A percentile compares a stretch with the other conserved stretches of the same genome.
Evolutionary conservation across 2,113 vertebrate genomes (phyloP).

Genomic region (Phrynocephalus versicolor): DNA sequence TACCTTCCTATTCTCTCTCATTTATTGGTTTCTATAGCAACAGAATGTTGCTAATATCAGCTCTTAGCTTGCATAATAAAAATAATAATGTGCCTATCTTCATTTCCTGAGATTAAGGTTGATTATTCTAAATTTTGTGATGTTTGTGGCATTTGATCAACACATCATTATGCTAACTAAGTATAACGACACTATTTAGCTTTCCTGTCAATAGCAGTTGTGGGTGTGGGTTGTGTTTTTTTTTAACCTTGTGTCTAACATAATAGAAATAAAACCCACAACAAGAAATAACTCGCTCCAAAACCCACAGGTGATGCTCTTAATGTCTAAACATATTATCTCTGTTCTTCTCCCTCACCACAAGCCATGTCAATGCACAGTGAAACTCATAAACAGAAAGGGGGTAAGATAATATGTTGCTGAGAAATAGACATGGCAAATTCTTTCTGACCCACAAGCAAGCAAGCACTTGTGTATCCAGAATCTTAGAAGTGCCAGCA

Average conservation of each 20-base stretch:
- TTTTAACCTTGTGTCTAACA: background rate
- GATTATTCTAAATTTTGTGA: rapidly evolving
- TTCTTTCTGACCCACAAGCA: no score
- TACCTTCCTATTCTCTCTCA: background rate
- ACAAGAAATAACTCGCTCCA: background rate
- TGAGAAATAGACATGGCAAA: no score
- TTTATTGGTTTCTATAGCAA: slow-evolving; percentile 55
- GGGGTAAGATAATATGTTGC: no score
- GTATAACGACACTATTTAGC: background rate
- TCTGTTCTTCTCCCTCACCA: no score
- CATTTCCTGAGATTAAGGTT: background rate
- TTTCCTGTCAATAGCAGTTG: background rate
- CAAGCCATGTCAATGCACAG: background rate
- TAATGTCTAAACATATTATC: background rate
- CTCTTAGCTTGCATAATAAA: background rate
- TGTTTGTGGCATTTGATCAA: rapidly evolving
- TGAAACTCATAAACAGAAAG: background rate
- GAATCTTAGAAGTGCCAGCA: no score
- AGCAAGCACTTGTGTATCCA: no score
- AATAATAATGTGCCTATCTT: background rate
- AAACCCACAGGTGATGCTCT: background rate
- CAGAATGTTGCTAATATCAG: background rate
- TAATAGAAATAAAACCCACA: background rate
- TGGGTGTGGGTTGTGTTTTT: background rate
- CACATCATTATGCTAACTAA: rapidly evolving